Evolutionary conservation across 2,797 vertebrate species (phyloP), one percentile per base, ranked within the genome.

Genomic region (Rhinichthys osculus): DNA sequence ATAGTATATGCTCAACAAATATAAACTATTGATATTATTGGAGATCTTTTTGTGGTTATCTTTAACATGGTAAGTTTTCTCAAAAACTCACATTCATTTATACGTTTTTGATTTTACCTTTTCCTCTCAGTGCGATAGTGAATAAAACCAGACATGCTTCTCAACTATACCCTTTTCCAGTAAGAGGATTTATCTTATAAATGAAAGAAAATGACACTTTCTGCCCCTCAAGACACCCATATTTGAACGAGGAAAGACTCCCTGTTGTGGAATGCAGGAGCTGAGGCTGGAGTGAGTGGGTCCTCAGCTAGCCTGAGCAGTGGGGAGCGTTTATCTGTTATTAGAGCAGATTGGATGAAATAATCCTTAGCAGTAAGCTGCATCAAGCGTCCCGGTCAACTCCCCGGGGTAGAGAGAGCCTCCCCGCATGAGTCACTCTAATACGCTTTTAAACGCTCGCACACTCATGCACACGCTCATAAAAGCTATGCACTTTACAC

Each of bases 281-380:
- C 70, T 23, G 57, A 91, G 89, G 84, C 83, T 90, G 91, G 90
- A 94, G 91, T 93, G 94, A 92, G 93, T 93, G 94, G 94, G 94
- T 92, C 92, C 93, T 93, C 93, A 94, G 95, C 93, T 84, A 33
- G 50, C 66, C 88, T 92, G 91, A 94, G 93, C 94, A 96, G 92
- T 94, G 95, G 96, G 95, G 96, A 96, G 93, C 95, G 92, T 96
- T 97, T 97, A 97, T 96, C 94, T 95, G 94, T 92, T 94, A 97
- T 97, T 97, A 97, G 95, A 94, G 94, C 93, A 95, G 95, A 97
- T 97, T 97, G 95, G 93, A 95, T 92, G 92, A 96, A 95, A 94
- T 97, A 97, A 97, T 97, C 96, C 95, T 95, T 85, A 91, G 94
- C 96, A 93, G 83, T 95, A 95, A 95, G 91, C 95, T 95, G 95